A percentile compares a stretch with the other conserved stretches of the same genome.
Conservation (phyloP, 2,113 vertebrate species). For the Amia ocellicauda region DNA sequence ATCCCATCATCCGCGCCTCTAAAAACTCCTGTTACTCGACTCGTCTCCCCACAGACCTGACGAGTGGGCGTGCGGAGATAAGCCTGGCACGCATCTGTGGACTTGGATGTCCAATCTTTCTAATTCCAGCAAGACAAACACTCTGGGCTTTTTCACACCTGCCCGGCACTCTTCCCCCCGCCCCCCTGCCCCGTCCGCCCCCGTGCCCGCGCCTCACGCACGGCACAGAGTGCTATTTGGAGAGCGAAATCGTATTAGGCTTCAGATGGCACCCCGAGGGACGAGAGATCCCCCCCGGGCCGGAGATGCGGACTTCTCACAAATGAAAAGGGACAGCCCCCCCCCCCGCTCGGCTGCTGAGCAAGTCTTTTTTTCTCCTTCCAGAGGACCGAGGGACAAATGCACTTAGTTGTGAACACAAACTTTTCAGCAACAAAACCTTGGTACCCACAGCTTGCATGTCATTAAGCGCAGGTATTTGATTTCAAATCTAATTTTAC, state of each 20-base stretch:
- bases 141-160: neutral
- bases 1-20: too few species aligned
- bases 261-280: neutral
- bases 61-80: too few species aligned
- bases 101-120: neutral
- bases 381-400: too few species aligned
- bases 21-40: too few species aligned
- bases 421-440: too few species aligned
- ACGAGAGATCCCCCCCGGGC: neutral
- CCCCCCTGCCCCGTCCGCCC: neutral
- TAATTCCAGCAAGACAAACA: constrained; percentile 2
- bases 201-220: too few species aligned
- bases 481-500: too few species aligned
- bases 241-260: neutral
- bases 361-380: too few species aligned
- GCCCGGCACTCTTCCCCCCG: neutral
- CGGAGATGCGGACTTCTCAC: neutral
- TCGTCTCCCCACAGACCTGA: neutral
- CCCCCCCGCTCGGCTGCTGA: too few species aligned
- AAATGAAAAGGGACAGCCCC: neutral
- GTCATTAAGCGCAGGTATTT: too few species aligned
- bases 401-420: too few species aligned
- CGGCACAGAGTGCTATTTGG: neutral
- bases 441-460: too few species aligned
- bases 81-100: neutral